Conservation (phyloP, 2,888 invertebrate species). For the Fragum fragum region DNA sequence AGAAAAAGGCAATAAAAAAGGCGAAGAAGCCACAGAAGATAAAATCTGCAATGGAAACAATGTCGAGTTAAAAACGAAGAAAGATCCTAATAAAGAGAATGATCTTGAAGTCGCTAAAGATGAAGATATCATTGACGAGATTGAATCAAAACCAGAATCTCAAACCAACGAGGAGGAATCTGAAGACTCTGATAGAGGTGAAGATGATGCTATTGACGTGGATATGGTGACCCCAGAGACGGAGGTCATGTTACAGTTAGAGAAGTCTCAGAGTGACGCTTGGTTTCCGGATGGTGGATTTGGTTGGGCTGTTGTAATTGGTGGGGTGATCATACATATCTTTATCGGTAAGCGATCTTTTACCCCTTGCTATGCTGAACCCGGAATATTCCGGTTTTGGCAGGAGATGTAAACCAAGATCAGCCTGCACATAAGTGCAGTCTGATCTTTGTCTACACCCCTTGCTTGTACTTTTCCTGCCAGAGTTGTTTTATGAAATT, state of each 20-base stretch:
- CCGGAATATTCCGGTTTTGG: too few species aligned
- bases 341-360: conserved; percentile 48
- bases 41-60: background rate
- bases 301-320: conserved; percentile 62
- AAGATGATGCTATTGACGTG: background rate
- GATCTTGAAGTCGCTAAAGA: too few species aligned
- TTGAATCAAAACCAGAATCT: background rate
- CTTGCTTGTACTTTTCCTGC: too few species aligned
- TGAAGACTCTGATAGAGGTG: conserved; percentile 9
- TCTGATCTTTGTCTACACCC: too few species aligned
- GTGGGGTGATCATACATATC: conserved; percentile 57
- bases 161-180: background rate
- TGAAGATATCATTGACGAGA: background rate
- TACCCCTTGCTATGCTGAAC: too few species aligned
- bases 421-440: too few species aligned
- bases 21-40: background rate
- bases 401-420: too few species aligned
- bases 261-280: conserved; percentile 31
- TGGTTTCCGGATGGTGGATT: conserved; percentile 65
- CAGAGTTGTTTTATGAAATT: too few species aligned
- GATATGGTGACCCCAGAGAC: conserved; percentile 32
- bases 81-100: too few species aligned
- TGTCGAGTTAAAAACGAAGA: background rate
- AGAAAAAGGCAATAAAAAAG: background rate
- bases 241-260: conserved; percentile 25